Percentiles rank a stretch among this genome's conserved stretches.
Conservation (phyloP, 2,888 invertebrate species). For the Acholoe squamosa region DNA sequence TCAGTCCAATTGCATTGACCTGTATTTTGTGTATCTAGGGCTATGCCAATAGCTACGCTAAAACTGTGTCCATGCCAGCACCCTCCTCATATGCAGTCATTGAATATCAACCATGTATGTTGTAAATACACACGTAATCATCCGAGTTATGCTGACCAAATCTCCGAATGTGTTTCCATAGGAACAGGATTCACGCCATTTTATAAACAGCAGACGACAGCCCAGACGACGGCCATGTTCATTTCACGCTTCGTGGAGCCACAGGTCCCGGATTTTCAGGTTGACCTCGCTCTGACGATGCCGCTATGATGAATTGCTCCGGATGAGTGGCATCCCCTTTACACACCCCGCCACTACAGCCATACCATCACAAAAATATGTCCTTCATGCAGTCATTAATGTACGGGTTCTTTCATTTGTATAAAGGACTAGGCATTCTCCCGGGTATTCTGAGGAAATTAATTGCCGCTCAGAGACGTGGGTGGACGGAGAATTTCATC, state of each 20-base stretch:
- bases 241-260: background rate
- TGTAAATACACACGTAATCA: background rate
- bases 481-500: background rate
- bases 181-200: background rate
- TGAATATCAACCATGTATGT: background rate
- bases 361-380: background rate
- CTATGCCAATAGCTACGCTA: background rate
- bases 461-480: background rate
- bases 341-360: background rate
- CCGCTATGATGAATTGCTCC: background rate
- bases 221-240: background rate
- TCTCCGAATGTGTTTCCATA: background rate
- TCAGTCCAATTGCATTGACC: too few species aligned
- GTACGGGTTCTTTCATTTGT: background rate
- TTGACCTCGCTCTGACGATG: background rate
- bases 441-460: background rate
- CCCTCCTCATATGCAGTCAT: background rate
- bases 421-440: background rate
- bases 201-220: background rate
- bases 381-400: background rate
- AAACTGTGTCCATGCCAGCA: background rate
- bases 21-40: too few species aligned
- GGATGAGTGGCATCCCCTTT: background rate
- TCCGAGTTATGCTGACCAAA: background rate
- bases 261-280: slow-evolving; percentile 11